A percentile compares a stretch with the other conserved stretches of the same genome.
phyloP scores from a whole-genome alignment of 2,888 invertebrate species.

The Ceramica pisi region DNA sequence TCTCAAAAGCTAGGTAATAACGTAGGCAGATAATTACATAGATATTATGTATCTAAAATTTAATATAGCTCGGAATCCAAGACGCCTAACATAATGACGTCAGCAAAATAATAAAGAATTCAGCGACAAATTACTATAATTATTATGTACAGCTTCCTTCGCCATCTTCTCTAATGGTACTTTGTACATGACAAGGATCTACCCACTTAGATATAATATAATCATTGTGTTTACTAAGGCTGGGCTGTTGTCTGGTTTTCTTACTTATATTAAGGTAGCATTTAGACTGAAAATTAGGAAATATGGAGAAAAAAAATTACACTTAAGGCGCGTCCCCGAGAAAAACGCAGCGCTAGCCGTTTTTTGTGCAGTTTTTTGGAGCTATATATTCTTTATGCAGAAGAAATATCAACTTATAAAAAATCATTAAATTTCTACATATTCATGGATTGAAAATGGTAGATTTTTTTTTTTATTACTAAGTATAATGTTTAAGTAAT shows the following conservation, averaged over 20 bases:
- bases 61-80: background rate
- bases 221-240: constrained; percentile 11
- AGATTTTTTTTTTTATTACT: too few relatives aligned
- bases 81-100: constrained; percentile 29
- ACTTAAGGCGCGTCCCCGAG: too few relatives aligned
- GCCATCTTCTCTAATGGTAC: constrained; percentile 20
- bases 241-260: background rate
- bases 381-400: too few relatives aligned
- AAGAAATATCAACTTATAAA: too few relatives aligned
- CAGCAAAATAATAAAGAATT: constrained; percentile 44
- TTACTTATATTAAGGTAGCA: background rate
- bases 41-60: background rate
- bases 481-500: too few relatives aligned
- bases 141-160: constrained; percentile 30
- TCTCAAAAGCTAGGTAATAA: too few relatives aligned
- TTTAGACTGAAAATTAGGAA: background rate
- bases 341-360: too few relatives aligned
- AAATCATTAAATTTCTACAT: too few relatives aligned
- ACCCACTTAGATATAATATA: constrained; percentile 18
- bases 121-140: constrained; percentile 33
- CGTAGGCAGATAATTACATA: background rate
- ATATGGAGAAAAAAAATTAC: too few relatives aligned
- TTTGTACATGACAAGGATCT: constrained; percentile 35
- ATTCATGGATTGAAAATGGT: too few relatives aligned
- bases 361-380: too few relatives aligned